Percentiles rank a stretch among this genome's conserved stretches.
Evolutionary conservation across 2,888 invertebrate species (phyloP).

Genomic region (Gortyna flavago): DNA sequence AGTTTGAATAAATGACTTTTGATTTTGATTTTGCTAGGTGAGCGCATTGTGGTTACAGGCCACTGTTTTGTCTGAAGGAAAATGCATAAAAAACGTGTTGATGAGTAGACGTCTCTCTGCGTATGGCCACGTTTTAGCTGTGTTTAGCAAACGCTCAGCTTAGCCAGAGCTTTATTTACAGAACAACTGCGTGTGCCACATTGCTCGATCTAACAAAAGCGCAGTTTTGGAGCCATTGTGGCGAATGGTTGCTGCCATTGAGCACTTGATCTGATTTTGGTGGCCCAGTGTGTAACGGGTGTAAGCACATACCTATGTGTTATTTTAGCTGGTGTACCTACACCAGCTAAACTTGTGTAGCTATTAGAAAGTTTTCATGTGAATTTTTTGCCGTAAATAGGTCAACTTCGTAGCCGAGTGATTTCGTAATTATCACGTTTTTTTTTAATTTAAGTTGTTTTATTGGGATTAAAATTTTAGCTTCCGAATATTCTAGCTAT

Average conservation of each 20-base stretch:
- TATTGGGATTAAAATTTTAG: neutral
- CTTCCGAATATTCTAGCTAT: neutral
- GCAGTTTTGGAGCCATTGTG: neutral
- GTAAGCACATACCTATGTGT: neutral
- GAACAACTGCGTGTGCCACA: neutral
- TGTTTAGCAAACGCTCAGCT: neutral
- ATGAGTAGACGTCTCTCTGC: neutral
- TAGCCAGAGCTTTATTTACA: neutral
- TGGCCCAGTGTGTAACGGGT: neutral
- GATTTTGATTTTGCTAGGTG: no score
- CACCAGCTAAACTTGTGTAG: neutral
- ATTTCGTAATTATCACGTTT: conserved; percentile 37
- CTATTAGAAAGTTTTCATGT: conserved; percentile 14
- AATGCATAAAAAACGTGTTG: neutral
- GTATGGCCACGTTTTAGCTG: neutral
- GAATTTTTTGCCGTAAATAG: conserved; percentile 27
- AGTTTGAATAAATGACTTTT: no score
- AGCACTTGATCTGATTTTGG: neutral
- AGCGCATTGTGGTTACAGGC: no score
- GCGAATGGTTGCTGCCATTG: neutral
- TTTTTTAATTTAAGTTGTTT: conserved; percentile 2
- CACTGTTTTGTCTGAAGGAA: neutral
- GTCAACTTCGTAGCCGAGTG: conserved; percentile 27
- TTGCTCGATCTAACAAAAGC: neutral
- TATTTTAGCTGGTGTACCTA: no score